Evolutionary conservation across 2,797 vertebrate species (phyloP).

Genomic region (Notamacropus eugenii): DNA sequence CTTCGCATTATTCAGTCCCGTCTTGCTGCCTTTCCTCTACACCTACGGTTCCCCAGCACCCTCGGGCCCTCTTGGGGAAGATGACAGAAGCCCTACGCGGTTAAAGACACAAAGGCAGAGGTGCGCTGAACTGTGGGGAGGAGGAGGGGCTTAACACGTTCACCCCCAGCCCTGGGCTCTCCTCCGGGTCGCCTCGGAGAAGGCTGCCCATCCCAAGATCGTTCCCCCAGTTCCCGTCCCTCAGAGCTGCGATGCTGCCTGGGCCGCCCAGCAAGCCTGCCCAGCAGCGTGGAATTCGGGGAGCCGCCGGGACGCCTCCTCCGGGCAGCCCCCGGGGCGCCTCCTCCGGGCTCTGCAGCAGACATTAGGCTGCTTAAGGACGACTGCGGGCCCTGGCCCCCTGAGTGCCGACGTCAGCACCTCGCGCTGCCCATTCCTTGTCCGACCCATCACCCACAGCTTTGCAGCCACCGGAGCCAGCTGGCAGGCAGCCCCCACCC

Average conservation of each 20-base stretch:
- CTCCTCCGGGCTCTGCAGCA: neutral
- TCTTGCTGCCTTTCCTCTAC: neutral
- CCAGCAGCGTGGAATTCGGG: neutral
- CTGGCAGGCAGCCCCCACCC: neutral
- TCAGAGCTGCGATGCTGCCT: neutral
- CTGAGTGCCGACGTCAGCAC: neutral
- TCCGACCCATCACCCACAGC: neutral
- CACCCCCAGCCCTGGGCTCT: neutral
- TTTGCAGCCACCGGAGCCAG: neutral
- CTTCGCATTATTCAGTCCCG: neutral
- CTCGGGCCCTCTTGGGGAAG: neutral
- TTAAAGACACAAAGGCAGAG: neutral
- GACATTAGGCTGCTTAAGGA: neutral
- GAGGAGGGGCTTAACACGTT: no score
- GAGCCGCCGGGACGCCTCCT: neutral
- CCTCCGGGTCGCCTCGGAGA: neutral
- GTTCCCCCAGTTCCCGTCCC: neutral
- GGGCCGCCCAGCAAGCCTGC: neutral
- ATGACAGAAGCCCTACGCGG: neutral
- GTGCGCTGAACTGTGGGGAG: neutral
- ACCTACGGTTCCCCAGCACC: neutral
- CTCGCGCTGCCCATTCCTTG: neutral
- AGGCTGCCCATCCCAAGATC: neutral
- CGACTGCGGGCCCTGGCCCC: neutral
- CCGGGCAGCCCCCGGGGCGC: neutral